Evolutionary conservation across 1,140 invertebrate species (phyloP).

Genomic region (Latrodectus geometricus): DNA sequence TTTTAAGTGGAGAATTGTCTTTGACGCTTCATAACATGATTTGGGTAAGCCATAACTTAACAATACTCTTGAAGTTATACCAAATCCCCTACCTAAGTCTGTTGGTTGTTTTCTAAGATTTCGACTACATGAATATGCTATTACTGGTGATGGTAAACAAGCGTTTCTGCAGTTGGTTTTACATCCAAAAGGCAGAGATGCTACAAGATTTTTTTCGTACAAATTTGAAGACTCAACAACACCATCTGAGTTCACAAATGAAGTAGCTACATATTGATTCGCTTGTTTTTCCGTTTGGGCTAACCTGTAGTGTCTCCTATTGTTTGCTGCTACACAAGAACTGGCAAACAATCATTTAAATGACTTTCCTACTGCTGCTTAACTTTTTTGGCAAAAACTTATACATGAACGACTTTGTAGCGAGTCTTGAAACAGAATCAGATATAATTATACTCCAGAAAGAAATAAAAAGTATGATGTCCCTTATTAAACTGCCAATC

Average conservation of each 20-base stretch:
- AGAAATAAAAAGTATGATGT: too few relatives aligned
- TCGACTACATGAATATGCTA: background rate
- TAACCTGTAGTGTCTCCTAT: slow-evolving; percentile 1
- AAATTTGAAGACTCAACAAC: background rate
- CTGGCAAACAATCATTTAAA: background rate
- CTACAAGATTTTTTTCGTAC: background rate
- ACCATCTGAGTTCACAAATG: too few relatives aligned
- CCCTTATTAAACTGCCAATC: too few relatives aligned
- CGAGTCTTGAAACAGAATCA: too few relatives aligned
- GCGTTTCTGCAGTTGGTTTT: slow-evolving; percentile 33
- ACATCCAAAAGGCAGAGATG: background rate
- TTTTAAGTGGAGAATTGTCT: too few relatives aligned
- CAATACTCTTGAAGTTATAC: background rate
- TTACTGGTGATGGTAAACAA: slow-evolving; percentile 7
- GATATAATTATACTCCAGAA: background rate
- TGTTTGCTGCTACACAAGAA: background rate
- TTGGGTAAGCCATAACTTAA: too few relatives aligned
- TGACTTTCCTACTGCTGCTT: background rate
- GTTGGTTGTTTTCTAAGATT: slow-evolving; percentile 11
- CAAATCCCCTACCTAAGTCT: slow-evolving; percentile 10
- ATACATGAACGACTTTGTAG: slow-evolving; percentile 1
- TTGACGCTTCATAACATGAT: too few relatives aligned
- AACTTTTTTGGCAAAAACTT: background rate
- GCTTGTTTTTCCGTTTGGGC: slow-evolving; percentile 17
- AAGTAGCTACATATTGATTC: too few relatives aligned